Evolutionary conservation across 1,140 invertebrate species (phyloP).

Genomic region (Microplitis mediator): DNA sequence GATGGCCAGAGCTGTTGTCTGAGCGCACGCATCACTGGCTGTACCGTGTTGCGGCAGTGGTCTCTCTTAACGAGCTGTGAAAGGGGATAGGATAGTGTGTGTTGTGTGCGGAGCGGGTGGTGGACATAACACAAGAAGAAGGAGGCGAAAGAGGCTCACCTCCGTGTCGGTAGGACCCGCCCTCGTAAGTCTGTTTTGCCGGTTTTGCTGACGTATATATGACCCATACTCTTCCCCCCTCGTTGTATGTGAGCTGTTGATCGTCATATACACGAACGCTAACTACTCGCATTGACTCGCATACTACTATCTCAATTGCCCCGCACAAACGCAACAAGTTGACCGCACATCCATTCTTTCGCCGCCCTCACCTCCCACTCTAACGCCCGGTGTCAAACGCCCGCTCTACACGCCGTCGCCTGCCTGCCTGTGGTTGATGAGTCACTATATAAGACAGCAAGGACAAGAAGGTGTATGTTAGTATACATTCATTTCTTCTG

Average conservation of each 20-base stretch:
- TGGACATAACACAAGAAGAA: not conserved
- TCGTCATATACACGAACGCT: not conserved
- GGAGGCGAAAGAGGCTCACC: constrained; percentile 1
- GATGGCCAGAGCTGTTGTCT: too few species aligned
- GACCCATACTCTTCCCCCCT: constrained; percentile 24
- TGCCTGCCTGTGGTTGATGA: constrained; percentile 48
- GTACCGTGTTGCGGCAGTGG: too few species aligned
- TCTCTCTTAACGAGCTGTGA: not conserved
- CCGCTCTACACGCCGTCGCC: constrained; percentile 22
- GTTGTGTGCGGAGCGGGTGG: not conserved
- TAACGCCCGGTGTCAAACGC: constrained; percentile 18
- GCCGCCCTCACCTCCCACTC: constrained; percentile 25
- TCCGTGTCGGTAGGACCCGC: constrained; percentile 5
- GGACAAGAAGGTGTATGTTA: constrained; percentile 61
- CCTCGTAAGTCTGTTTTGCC: constrained; percentile 8
- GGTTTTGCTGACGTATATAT: constrained; percentile 17
- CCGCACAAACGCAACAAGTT: not conserved
- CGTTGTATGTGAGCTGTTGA: not conserved
- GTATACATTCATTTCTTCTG: constrained; percentile 58
- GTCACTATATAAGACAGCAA: constrained; percentile 62
- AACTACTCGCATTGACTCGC: too few species aligned
- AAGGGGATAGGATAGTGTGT: constrained; percentile 3
- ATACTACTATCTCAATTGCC: not conserved
- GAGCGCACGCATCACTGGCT: too few species aligned
- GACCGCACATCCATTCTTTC: constrained; percentile 23